Evolutionary conservation across 2,113 vertebrate species (phyloP).

Genomic region (Setophaga petechia): DNA sequence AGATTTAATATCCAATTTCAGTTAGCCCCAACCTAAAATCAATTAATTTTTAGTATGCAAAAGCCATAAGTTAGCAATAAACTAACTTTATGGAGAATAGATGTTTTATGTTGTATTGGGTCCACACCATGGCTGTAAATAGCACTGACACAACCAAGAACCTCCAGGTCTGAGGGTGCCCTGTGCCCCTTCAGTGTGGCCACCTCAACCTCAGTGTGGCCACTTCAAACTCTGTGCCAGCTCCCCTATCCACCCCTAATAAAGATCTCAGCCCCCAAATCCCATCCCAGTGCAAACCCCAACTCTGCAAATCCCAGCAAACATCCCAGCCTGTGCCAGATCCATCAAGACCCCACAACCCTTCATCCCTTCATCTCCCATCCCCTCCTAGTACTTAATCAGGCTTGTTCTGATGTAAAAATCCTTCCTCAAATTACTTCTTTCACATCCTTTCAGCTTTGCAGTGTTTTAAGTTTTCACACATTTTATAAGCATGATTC

Average conservation of each 20-base stretch:
- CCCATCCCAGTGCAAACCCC: neutral
- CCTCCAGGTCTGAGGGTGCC: neutral
- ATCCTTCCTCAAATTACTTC: neutral
- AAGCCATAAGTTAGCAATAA: neutral
- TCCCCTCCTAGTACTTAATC: neutral
- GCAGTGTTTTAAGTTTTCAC: neutral
- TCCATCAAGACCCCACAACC: fast-evolving
- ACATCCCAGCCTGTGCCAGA: neutral
- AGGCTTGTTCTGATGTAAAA: neutral
- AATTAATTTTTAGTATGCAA: neutral
- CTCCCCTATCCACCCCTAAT: neutral
- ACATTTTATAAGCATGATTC: neutral
- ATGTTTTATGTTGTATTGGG: neutral
- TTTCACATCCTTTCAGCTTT: neutral
- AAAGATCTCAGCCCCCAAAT: neutral
- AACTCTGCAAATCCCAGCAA: neutral
- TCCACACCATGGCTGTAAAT: fast-evolving
- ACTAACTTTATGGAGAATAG: fast-evolving
- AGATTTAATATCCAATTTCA: neutral
- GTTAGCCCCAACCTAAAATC: neutral
- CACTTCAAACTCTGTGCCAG: neutral
- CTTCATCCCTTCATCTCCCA: neutral
- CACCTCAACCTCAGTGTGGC: neutral
- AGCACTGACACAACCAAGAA: neutral
- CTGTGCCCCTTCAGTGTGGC: neutral